Evolutionary conservation across 2,888 invertebrate species (phyloP).

Genomic region (Deilephila elpenor): DNA sequence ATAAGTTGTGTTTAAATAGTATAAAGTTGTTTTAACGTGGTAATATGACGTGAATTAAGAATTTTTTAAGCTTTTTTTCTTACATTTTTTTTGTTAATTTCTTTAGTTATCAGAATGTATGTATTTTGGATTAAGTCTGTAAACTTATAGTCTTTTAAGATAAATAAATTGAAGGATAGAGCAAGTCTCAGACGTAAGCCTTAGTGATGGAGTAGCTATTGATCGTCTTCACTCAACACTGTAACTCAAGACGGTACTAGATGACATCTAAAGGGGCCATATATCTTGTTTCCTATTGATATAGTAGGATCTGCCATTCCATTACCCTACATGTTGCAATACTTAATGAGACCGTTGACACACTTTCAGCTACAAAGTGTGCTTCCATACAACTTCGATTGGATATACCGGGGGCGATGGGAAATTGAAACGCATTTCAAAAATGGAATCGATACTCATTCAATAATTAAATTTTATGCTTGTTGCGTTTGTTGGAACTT

Average conservation of each 20-base stretch:
- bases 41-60: no score
- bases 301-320: constrained; percentile 41
- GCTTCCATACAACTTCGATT: constrained; percentile 17
- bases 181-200: constrained; percentile 38
- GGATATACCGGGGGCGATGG: not conserved
- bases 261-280: constrained; percentile 50
- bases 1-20: no score
- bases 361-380: constrained; percentile 22
- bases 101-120: no score
- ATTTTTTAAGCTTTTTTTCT: no score
- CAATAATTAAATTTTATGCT: constrained; percentile 13
- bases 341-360: constrained; percentile 26
- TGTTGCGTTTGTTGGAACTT: constrained; percentile 6
- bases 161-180: not conserved
- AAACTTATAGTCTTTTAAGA: no score
- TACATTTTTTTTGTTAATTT: no score
- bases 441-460: constrained; percentile 3
- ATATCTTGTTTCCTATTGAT: constrained; percentile 52
- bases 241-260: constrained; percentile 41
- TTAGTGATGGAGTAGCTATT: constrained; percentile 48
- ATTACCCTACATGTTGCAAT: constrained; percentile 38
- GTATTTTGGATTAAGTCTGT: no score
- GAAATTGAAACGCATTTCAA: constrained; percentile 20
- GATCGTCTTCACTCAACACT: constrained; percentile 42
- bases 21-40: no score